A percentile compares a stretch with the other conserved stretches of the same genome.
Conservation (phyloP, 37 sponge, comb jelly and placozoan species). For the Eunapius fragilis region DNA sequence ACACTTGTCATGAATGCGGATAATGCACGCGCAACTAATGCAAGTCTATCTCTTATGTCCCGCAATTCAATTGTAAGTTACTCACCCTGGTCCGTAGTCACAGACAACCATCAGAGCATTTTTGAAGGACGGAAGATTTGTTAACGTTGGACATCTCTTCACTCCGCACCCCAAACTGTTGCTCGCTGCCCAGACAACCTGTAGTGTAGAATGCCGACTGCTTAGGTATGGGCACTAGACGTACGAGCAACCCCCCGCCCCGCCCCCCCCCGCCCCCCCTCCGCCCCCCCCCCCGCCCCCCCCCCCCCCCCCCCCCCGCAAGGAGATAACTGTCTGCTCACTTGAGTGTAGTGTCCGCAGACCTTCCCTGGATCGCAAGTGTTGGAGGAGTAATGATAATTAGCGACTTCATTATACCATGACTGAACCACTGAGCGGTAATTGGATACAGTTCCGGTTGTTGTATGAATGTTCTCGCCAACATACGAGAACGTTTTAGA, state of each 20-base stretch:
- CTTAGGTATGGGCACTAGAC: background rate
- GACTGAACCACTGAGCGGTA: background rate
- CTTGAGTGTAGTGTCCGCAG: no score
- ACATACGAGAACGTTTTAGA: slow-evolving; percentile 21
- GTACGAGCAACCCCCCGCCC: background rate
- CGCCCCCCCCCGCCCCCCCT: no score
- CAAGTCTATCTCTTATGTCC: no score
- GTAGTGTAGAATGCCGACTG: background rate
- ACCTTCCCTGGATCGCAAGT: no score
- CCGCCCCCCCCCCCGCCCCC: no score
- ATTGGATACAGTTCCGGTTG: background rate
- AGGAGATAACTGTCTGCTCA: no score
- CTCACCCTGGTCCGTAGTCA: slow-evolving; percentile 59
- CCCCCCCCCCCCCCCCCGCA: no score
- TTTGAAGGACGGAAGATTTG: background rate
- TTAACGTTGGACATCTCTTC: slow-evolving; percentile 3
- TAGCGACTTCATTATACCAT: background rate
- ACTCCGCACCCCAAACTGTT: slow-evolving; percentile 47
- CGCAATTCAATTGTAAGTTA: background rate
- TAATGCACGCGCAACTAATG: no score
- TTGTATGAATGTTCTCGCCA: slow-evolving; percentile 25
- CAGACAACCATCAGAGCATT: slow-evolving; percentile 49
- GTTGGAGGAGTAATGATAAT: background rate
- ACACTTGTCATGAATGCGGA: no score
- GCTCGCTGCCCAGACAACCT: slow-evolving; percentile 58